Percentiles rank a stretch among this genome's conserved stretches.
phyloP scores from a whole-genome alignment of 2,888 invertebrate species.

The Apamea anceps region DNA sequence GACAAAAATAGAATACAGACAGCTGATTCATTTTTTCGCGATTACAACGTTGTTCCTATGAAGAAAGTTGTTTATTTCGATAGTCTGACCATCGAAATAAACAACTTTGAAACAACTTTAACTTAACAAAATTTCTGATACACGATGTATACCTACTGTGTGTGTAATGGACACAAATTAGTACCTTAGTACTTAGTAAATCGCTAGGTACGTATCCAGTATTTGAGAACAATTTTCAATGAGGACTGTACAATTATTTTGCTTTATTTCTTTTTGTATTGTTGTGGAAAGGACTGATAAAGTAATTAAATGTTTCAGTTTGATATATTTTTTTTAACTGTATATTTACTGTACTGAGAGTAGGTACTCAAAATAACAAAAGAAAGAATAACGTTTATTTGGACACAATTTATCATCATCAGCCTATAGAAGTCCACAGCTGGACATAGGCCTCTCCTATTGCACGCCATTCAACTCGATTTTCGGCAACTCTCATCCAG shows the following conservation, averaged over 20 bases:
- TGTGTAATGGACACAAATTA: constrained; percentile 31
- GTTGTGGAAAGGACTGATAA: not conserved
- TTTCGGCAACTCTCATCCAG: no score
- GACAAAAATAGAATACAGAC: no score
- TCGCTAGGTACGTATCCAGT: not conserved
- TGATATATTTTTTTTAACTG: not conserved
- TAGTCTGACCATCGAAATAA: no score
- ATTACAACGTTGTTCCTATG: not conserved
- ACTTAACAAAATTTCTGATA: no score
- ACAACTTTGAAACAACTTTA: no score
- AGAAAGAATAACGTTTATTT: not conserved
- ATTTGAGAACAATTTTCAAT: constrained; percentile 2
- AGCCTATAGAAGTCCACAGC: no score
- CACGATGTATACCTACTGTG: constrained; percentile 6
- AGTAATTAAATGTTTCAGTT: constrained; percentile 8
- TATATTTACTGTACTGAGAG: not conserved
- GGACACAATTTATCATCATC: not conserved
- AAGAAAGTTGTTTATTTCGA: not conserved
- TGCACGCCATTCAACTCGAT: no score
- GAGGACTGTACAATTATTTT: constrained; percentile 13
- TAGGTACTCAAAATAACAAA: not conserved
- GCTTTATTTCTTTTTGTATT: not conserved
- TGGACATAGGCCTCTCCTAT: no score
- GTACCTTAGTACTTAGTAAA: constrained; percentile 7
- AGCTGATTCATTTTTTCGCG: not conserved